Base-by-base conservation (phyloP, 2,113 vertebrate genomes). In the Leptosomus discolor region DNA sequence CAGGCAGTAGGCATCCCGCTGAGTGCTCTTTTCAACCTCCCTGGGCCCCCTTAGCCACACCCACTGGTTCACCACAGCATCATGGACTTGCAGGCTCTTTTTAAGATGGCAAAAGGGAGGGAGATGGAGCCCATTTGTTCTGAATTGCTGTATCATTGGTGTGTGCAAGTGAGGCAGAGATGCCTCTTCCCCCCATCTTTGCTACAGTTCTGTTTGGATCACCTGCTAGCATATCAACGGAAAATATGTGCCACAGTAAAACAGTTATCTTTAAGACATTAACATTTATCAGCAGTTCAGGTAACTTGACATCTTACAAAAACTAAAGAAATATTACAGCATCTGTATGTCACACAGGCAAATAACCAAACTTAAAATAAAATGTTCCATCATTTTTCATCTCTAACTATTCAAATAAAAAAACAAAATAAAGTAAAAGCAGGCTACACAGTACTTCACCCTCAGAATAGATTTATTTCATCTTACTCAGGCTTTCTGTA, bases 361-460 rank as follows among this genome's bases (percentile, higher is more conserved):
- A 93, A 92, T 71, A 94, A 77, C 39, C 34, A 95, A 88, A 93
- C 30, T 90, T 76, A 92, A n/a, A 94, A 94, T 86, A 27, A 85
- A 94, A 79, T 39, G 19, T 84, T 84, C 63, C 19, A 77, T 56
- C 1, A 0, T 67, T 91, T 93, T 90, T 67, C 75, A 60, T 39
- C 29, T 70, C 58, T 76, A 50, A 88, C 50, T 90, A 71, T 73
- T 79, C 74, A n/a, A 75, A 48, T 29, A 29, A 91, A 92, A n/a
- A 93, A 54, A 1, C 21, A 92, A 91, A 88, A 69, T 26, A 85
- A 64, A 73, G 43, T 22, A 94, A 92, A 95, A 82, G 13, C 39
- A 65, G 20, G 17, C 22, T 79, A 64, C 3, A 13, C 5, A 20
- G 77, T 87, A 87, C 60, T 89, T 85, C 39, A 60, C 36, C 39